Conservation (phyloP, 1,140 invertebrate genomes). For the Drosophila lini region DNA sequence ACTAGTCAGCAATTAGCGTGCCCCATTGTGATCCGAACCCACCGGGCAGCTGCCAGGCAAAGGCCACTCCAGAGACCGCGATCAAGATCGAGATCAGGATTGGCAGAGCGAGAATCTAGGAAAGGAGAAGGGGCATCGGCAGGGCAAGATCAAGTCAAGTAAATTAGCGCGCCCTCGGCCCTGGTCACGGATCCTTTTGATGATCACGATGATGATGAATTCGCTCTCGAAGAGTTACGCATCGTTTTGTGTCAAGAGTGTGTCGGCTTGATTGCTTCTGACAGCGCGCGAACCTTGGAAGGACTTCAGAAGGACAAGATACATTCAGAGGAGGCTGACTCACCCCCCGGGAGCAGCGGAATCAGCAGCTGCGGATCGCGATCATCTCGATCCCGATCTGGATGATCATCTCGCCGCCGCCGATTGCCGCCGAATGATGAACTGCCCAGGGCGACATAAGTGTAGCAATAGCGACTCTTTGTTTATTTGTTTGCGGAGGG, state of each 20-base stretch:
- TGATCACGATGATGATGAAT: constrained; percentile 52
- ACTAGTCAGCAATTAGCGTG: constrained; percentile 77
- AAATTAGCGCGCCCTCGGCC: constrained; percentile 71
- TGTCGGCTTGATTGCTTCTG: constrained; percentile 80
- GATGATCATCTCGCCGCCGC: constrained; percentile 59
- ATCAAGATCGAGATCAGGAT: constrained; percentile 48
- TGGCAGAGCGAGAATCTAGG: constrained; percentile 9
- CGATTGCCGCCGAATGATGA: constrained; percentile 58
- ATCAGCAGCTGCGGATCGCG: constrained; percentile 61
- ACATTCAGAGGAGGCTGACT: constrained; percentile 58
- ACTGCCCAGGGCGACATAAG: constrained; percentile 70
- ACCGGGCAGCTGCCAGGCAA: constrained; percentile 55
- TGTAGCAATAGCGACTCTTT: constrained; percentile 66
- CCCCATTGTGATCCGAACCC: constrained; percentile 53
- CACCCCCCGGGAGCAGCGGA: constrained; percentile 21
- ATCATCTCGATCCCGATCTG: constrained; percentile 35
- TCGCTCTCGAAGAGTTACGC: constrained; percentile 80
- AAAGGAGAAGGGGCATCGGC: not conserved
- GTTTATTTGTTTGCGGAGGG: constrained; percentile 72
- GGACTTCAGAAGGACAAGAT: constrained; percentile 51
- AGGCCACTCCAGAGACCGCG: constrained; percentile 42
- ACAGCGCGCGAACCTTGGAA: constrained; percentile 74
- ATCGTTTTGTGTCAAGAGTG: constrained; percentile 81
- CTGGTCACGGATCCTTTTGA: constrained; percentile 74
- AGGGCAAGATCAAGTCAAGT: constrained; percentile 47